Evolutionary conservation across 2,113 vertebrate genomes (phyloP), one percentile per base, ranked within the genome.

Genomic region (Nibea coibor): DNA sequence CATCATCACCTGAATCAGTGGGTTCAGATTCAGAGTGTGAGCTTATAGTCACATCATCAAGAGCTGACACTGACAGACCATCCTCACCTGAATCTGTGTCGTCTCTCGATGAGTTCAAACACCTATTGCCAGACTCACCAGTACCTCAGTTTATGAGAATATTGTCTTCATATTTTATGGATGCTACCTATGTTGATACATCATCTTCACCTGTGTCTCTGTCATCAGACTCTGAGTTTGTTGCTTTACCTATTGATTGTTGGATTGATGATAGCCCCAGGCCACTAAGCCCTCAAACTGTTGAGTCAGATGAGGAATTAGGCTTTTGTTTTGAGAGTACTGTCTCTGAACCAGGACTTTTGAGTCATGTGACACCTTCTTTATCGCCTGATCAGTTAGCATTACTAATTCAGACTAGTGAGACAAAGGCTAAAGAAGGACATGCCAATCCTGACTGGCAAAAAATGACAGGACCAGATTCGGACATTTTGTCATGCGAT

Each of bases 41-140:
- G 70, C 26, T 87, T 28, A 24, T 71, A 9, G 71, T 88, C 19
- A 84, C 58, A n/a, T 92, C 89, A 35, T 69, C 84, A n/a, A 71
- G 77, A 72, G 48, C 61, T 72, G 88, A 93, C 15, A 75, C 47
- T 28, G 81, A 90, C 48, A 89, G 91, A 75, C 83, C 91, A 65
- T 89, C 89, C 42, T 94, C 93, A 50, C 89, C 89, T 78, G 94
- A 94, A 65, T 94, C 93, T 3, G 26, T 87, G 50, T 87, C 80
- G 47, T 91, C 90, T 43, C 28, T 85, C 67, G 64, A 2, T 56
- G 76, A 85, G 58, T 86, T 84, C 66, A 75, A 22, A 31, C 56
- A 10, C 35, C 74, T 91, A 0, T 7, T 87, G n/a, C 87, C 91
- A 3, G 93, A 93, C 76, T 94, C 91, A 22, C 90, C 91, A 3